Percentiles rank a stretch among this genome's conserved stretches.
phyloP scores from a whole-genome alignment of 2,113 vertebrate species.

The Eonycteris spelaea region DNA sequence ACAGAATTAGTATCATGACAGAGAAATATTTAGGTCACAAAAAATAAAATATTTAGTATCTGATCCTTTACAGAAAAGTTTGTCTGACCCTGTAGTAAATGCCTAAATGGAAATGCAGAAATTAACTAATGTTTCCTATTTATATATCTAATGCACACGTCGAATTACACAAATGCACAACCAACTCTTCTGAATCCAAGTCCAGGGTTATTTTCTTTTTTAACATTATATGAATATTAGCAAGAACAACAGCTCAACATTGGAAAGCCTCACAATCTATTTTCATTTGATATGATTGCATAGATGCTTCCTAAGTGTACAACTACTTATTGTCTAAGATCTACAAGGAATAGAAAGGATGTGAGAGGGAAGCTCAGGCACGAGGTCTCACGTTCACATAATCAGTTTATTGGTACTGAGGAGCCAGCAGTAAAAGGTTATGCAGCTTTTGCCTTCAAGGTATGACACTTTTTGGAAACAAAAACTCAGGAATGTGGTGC shows the following conservation, averaged over 20 bases:
- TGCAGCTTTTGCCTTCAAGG: neutral
- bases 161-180: neutral
- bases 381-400: neutral
- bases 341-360: neutral
- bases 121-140: neutral
- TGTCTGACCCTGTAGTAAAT: neutral
- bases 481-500: neutral
- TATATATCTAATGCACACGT: neutral
- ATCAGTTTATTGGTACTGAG: neutral
- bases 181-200: neutral
- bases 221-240: neutral
- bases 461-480: neutral
- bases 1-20: neutral
- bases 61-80: neutral
- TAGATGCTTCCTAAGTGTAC: neutral
- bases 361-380: neutral
- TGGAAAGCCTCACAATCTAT: neutral
- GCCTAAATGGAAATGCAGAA: neutral
- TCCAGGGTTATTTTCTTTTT: neutral
- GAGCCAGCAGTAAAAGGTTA: neutral
- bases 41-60: neutral
- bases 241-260: neutral
- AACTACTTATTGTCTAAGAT: neutral
- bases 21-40: neutral
- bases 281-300: neutral